phyloP scores from a whole-genome alignment of 64 coral and sea anemone genomes.

The Cladopsammia gracilis region DNA sequence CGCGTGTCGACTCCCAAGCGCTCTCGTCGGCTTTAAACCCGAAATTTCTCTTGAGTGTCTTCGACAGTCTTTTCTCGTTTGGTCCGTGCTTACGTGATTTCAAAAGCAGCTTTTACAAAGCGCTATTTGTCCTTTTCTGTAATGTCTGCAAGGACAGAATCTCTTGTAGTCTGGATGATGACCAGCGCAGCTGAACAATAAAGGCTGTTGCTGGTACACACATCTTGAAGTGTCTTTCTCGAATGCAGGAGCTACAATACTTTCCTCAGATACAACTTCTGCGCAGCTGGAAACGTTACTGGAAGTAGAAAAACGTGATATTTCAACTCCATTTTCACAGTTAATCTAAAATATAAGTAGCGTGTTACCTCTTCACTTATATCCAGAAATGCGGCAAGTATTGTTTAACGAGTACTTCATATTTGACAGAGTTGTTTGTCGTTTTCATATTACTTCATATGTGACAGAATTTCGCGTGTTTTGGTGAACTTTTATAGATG shows the following conservation, averaged over 20 bases:
- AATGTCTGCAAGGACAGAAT: conserved; percentile 59
- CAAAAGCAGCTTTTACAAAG: conserved; percentile 60
- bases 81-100: neutral
- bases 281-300: neutral
- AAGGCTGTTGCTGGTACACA: conserved; percentile 29
- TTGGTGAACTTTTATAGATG: no score
- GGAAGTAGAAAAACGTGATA: neutral
- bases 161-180: conserved; percentile 25
- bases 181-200: conserved; percentile 56
- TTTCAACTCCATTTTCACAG: neutral
- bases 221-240: conserved; percentile 39
- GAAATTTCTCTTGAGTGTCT: no score
- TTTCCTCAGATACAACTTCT: conserved; percentile 4
- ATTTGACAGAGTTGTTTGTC: no score
- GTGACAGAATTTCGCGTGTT: no score
- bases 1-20: no score
- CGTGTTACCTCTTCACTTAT: neutral
- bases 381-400: no score
- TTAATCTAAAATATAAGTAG: neutral
- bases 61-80: no score
- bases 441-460: no score
- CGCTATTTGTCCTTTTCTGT: conserved; percentile 39
- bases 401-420: no score
- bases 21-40: no score
- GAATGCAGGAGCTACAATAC: conserved; percentile 37